phyloP scores from a whole-genome alignment of 1,140 invertebrate genomes.

The Popillia japonica region DNA sequence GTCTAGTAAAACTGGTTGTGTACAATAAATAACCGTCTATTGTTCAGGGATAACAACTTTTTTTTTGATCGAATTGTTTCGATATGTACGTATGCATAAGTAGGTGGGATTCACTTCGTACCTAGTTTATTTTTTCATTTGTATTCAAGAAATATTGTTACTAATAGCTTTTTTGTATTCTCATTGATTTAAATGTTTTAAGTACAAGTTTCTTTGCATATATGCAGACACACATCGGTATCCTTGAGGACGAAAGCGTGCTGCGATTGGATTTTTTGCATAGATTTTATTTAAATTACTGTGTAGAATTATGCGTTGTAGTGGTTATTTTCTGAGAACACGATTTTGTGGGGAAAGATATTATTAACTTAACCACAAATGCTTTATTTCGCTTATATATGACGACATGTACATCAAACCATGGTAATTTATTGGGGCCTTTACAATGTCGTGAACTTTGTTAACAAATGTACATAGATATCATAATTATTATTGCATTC shows the following conservation, averaged over 20 bases:
- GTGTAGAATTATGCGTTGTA: neutral
- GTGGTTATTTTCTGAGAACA: neutral
- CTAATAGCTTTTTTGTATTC: neutral
- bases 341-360: constrained; percentile 2
- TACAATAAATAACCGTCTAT: constrained; percentile 31
- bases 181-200: neutral
- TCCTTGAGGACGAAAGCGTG: neutral
- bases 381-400: neutral
- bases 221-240: neutral
- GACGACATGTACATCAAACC: neutral
- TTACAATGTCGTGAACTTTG: neutral
- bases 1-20: constrained; percentile 33
- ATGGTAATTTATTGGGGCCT: neutral
- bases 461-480: neutral
- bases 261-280: neutral
- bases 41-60: constrained; percentile 40
- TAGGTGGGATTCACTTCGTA: neutral
- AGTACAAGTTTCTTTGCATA: neutral
- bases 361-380: neutral
- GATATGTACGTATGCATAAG: neutral
- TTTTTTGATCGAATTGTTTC: constrained; percentile 27
- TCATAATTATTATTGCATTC: no score
- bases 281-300: constrained; percentile 4
- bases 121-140: constrained; percentile 8
- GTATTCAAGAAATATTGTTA: neutral